These are phyloP conservation scores for Zonotrichia albicollis DNA, from an alignment of 2,797 vertebrate genomes.

Conservation along the genomic window DNA sequence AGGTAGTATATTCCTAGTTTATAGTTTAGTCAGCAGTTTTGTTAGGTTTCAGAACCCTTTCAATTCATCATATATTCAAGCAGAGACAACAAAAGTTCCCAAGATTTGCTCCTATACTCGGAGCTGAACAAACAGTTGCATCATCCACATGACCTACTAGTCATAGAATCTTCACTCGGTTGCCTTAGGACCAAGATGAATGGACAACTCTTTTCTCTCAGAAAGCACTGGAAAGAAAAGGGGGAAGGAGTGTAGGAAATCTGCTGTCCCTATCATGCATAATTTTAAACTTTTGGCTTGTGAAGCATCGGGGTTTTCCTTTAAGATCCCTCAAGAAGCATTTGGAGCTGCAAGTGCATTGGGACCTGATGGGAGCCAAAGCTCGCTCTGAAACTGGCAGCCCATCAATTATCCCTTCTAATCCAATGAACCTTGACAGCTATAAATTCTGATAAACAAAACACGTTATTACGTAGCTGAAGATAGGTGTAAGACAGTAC, in stretches of 20 bases:
- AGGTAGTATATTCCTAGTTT: neutral
- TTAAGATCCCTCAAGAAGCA: neutral
- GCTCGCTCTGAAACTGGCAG: neutral
- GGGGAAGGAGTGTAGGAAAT: neutral
- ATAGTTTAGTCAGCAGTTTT: neutral
- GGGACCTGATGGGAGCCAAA: neutral
- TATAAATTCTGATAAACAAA: constrained; percentile 47
- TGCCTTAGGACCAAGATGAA: neutral
- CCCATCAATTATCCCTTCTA: neutral
- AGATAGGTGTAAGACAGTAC: neutral
- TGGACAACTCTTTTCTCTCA: neutral
- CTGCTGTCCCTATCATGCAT: neutral
- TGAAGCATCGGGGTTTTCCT: neutral
- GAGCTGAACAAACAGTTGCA: neutral
- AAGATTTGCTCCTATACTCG: neutral
- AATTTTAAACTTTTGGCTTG: neutral
- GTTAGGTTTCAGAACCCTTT: neutral
- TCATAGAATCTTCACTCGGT: neutral
- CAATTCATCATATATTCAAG: neutral
- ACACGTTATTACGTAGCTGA: constrained; percentile 5
- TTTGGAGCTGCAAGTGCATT: neutral
- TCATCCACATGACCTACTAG: neutral
- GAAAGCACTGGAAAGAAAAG: neutral
- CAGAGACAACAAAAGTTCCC: neutral
- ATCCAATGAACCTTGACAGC: constrained; percentile 9